Conservation (phyloP, 2,113 vertebrate genomes). For the Apteryx mantelli region DNA sequence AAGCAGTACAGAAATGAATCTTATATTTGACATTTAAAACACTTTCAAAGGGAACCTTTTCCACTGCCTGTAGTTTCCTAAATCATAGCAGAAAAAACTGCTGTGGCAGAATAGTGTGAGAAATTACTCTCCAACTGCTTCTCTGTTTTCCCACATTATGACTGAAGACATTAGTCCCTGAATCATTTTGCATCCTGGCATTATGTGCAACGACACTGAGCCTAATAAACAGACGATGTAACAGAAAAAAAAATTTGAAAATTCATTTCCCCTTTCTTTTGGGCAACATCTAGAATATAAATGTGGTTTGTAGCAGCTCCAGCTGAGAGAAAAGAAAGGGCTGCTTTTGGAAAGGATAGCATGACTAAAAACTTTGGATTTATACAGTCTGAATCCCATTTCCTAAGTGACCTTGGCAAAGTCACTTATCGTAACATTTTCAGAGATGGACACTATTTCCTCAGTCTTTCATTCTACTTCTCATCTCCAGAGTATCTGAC, state of each 20-base stretch:
- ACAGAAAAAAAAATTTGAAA: constrained; percentile 20
- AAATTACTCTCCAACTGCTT: constrained; percentile 69
- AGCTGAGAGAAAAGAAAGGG: background rate
- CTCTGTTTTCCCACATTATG: constrained; percentile 67
- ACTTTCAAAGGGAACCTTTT: constrained; percentile 75
- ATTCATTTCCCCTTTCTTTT: constrained; percentile 22
- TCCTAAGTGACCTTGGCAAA: background rate
- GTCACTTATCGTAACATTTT: constrained; percentile 43
- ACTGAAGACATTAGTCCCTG: constrained; percentile 60
- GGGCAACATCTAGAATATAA: constrained; percentile 17
- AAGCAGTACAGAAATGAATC: constrained; percentile 78
- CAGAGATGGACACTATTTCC: constrained; percentile 49
- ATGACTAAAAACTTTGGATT: constrained; percentile 30
- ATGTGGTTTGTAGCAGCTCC: background rate
- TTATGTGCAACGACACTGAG: constrained; percentile 10
- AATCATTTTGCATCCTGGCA: constrained; percentile 56
- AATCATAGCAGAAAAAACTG: constrained; percentile 75
- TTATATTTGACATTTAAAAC: constrained; percentile 81
- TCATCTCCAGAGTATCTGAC: constrained; percentile 16
- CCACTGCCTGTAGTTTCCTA: constrained; percentile 72
- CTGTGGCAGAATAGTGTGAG: constrained; percentile 63
- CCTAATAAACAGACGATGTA: constrained; percentile 16
- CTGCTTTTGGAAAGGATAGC: background rate
- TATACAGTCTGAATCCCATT: constrained; percentile 14
- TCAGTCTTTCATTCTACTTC: constrained; percentile 41